Conservation (phyloP, 2,113 vertebrate genomes). For the Cygnus buccinator region DNA sequence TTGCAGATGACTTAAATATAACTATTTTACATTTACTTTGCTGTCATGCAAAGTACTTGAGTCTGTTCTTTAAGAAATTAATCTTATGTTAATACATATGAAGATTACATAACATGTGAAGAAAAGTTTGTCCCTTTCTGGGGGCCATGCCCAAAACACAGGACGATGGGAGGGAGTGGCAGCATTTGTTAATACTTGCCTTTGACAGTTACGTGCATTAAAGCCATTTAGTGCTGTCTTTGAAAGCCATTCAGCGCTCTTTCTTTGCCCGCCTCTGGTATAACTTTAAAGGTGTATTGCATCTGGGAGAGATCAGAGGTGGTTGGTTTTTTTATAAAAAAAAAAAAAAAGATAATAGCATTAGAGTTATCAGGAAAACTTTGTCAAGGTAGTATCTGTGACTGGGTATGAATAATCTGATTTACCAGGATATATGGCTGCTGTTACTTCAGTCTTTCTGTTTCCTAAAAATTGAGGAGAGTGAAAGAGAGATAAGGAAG, state of each 20-base stretch:
- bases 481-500: neutral
- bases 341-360: neutral
- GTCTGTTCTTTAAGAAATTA: neutral
- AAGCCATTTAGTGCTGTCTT: neutral
- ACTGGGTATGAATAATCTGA: neutral
- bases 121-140: conserved; percentile 13
- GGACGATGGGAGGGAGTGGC: conserved; percentile 37
- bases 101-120: neutral
- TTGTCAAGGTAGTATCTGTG: neutral
- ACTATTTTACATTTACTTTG: neutral
- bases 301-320: neutral
- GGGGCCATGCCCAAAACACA: neutral
- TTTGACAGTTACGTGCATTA: neutral
- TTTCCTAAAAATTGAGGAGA: neutral
- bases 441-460: neutral
- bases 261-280: neutral
- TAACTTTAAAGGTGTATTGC: neutral
- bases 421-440: neutral
- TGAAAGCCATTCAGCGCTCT: neutral
- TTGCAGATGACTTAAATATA: neutral
- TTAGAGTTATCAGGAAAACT: neutral
- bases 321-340: neutral
- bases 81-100: neutral
- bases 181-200: conserved; percentile 58
- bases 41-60: neutral